These are phyloP conservation scores for Furcifer pardalis DNA, from an alignment of 2,797 vertebrate genomes.

Conservation along the genomic window DNA sequence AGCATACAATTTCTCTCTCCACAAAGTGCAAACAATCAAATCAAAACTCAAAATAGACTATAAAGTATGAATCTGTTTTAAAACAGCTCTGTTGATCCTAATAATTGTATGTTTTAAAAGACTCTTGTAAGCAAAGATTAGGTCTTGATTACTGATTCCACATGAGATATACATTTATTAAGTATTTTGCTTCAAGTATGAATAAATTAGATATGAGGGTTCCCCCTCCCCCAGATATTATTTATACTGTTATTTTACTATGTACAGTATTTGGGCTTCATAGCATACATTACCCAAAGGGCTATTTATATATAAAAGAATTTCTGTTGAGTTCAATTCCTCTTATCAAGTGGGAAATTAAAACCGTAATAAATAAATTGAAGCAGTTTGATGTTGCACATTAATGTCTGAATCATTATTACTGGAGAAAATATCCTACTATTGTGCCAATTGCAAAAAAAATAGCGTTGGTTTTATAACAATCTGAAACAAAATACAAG, in stretches of 20 bases:
- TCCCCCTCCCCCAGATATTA: too few species aligned
- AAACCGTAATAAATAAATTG: conserved; percentile 64
- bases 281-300: conserved; percentile 23
- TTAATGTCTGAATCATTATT: conserved; percentile 46
- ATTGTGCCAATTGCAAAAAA: conserved; percentile 42
- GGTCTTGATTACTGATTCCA: conserved; percentile 33
- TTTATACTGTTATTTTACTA: conserved; percentile 57
- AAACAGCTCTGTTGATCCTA: conserved; percentile 23
- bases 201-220: conserved; percentile 50
- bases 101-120: conserved; percentile 33
- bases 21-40: neutral
- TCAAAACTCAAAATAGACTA: neutral
- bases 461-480: conserved; percentile 37
- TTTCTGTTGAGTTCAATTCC: conserved; percentile 37
- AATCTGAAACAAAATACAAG: conserved; percentile 49
- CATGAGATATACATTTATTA: conserved; percentile 38
- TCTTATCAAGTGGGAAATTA: conserved; percentile 59
- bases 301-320: conserved; percentile 60
- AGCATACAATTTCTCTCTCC: conserved; percentile 10
- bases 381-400: conserved; percentile 49
- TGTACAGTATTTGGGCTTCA: conserved; percentile 54
- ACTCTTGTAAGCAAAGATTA: neutral
- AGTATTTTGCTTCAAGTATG: conserved; percentile 18
- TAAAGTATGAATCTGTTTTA: neutral
- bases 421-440: conserved; percentile 22